These are phyloP conservation scores for Bradypus variegatus DNA, from an alignment of 2,797 vertebrate species.

Conservation along the genomic window DNA sequence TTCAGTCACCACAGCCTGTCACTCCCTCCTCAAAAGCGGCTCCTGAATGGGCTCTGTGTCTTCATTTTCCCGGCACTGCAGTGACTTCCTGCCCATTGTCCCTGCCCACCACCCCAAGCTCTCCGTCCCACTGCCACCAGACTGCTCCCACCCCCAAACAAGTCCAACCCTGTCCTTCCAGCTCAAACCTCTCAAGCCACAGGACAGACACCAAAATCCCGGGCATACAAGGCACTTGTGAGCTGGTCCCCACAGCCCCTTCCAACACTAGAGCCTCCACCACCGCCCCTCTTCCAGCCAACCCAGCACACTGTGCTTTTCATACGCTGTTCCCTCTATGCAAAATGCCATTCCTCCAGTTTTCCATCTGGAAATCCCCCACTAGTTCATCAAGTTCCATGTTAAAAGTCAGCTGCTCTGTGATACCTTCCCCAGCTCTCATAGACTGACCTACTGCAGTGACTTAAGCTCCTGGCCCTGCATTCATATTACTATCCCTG, in stretches of 20 bases:
- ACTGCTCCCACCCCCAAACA: neutral
- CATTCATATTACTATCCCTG: accelerated
- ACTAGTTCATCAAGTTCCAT: accelerated
- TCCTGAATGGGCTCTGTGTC: neutral
- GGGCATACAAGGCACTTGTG: neutral
- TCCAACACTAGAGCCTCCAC: accelerated
- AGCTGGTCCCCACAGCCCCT: neutral
- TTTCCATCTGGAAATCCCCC: too few relatives aligned
- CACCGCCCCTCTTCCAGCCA: neutral
- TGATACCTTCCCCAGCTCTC: neutral
- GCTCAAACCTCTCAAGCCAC: neutral
- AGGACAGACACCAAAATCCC: neutral
- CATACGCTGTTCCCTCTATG: neutral
- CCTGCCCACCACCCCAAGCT: accelerated
- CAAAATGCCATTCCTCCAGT: neutral
- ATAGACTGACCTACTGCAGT: accelerated
- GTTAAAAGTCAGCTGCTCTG: accelerated
- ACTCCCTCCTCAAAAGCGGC: neutral
- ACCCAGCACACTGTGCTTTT: accelerated
- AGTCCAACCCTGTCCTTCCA: neutral
- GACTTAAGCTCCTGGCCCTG: too few relatives aligned
- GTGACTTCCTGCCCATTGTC: neutral
- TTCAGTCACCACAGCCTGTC: neutral
- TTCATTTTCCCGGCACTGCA: accelerated
- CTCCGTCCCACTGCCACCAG: neutral